phyloP scores from a whole-genome alignment of 2,888 invertebrate genomes.

The Epinotia bilunana region DNA sequence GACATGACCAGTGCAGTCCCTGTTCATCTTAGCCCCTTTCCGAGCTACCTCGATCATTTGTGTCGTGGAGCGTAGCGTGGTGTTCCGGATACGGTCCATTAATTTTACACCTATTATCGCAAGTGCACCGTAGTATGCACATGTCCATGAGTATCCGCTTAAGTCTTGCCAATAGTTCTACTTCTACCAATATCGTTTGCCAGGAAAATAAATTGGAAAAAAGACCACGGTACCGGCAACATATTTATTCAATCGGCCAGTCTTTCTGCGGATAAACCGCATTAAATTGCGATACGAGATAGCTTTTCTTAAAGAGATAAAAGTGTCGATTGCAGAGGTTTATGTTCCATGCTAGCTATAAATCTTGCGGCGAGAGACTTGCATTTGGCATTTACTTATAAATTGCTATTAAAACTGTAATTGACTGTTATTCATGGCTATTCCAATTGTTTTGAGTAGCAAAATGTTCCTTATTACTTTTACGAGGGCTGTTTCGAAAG shows the following conservation, averaged over 20 bases:
- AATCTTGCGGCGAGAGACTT: slow-evolving; percentile 32
- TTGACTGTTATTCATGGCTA: not conserved
- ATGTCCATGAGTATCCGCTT: too few relatives aligned
- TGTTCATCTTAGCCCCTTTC: too few relatives aligned
- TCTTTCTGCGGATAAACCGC: slow-evolving; percentile 57
- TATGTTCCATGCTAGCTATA: slow-evolving; percentile 36
- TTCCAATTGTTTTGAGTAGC: not conserved
- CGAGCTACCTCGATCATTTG: too few relatives aligned
- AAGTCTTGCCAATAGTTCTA: too few relatives aligned
- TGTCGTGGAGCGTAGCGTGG: too few relatives aligned
- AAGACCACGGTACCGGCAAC: slow-evolving; percentile 19
- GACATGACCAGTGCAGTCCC: too few relatives aligned
- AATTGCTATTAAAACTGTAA: not conserved
- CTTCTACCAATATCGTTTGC: not conserved
- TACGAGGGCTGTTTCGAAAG: too few relatives aligned
- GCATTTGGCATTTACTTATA: not conserved
- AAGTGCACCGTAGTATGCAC: too few relatives aligned
- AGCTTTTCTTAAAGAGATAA: slow-evolving; percentile 45
- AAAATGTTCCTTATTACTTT: not conserved
- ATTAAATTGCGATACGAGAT: slow-evolving; percentile 53
- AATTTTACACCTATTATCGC: too few relatives aligned
- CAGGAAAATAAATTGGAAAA: not conserved
- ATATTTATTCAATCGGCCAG: slow-evolving; percentile 62
- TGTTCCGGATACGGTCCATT: too few relatives aligned
- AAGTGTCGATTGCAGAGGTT: slow-evolving; percentile 48